Base-by-base conservation (phyloP, 2,888 invertebrate species). In the Drosophila mercatorum region DNA sequence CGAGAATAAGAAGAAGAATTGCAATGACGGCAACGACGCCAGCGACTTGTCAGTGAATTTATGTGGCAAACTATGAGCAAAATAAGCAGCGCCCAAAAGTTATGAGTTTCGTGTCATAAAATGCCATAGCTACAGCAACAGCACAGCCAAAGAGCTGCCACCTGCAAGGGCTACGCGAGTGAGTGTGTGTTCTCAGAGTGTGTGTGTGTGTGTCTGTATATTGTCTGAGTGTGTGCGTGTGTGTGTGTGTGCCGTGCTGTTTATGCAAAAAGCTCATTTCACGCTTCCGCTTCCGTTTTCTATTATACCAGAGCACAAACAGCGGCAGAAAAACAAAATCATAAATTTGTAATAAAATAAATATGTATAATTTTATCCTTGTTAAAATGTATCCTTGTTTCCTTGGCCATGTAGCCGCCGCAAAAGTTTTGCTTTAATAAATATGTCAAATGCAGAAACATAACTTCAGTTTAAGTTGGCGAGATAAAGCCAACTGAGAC, bases 291-390 rank as follows among this genome's bases (percentile, higher is more conserved):
- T 89, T 89, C 88, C 88, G 90, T 64, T 80, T 83, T 78, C 76
- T 78, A 75, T 83, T 80, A 75, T 87, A 80, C 75, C 63, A 56
- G 36, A 38, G 41, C 61, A 63, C 72, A 43, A 49, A 57, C 59
- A 59, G 36, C 53, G 52, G 47, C 62, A 75, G 66, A 84, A 89
- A 90, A 89, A 90, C 90, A 90, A 89, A 90, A 87, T 88, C 90
- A 87, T 90, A 89, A 88, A 90, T 88, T 87, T 57, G 67, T 80
- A 84, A 84, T 90, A 86, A 89, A 86, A 90, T 85, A 81, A 88
- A 87, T 87, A 87, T 79, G 68, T 75, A 75, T 82, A 72, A 78
- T 81, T 68, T 87, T 88, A 87, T 88, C 78, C 87, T 52, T 67
- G 68, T 22, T 41, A 36, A 47, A 57, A 56, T 67, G 67, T 67